Evolutionary conservation across 2,797 vertebrate species (phyloP).

Genomic region (Mormyrops boulengeri): DNA sequence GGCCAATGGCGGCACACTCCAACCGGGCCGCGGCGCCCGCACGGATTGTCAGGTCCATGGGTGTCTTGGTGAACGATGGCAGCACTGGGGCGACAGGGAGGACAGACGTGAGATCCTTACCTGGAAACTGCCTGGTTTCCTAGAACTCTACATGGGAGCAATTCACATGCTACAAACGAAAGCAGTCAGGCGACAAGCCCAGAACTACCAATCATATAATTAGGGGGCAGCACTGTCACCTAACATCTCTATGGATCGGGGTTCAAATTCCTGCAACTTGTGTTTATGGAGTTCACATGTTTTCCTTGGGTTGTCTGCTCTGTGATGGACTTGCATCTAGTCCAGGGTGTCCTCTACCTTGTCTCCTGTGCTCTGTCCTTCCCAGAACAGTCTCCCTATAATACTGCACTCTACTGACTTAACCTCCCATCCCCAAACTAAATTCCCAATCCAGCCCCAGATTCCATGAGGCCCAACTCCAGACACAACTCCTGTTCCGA

Average conservation of each 20-base stretch:
- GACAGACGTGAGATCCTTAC: background rate
- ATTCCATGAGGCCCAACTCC: background rate
- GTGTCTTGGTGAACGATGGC: conserved; percentile 91
- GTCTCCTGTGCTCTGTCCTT: background rate
- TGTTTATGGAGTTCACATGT: background rate
- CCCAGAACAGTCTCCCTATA: background rate
- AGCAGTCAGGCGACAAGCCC: background rate
- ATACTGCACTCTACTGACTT: background rate
- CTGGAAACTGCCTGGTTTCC: background rate
- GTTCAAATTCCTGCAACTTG: background rate
- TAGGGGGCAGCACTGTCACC: background rate
- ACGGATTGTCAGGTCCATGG: conserved; percentile 88
- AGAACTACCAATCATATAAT: background rate
- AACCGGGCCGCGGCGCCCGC: conserved; percentile 82
- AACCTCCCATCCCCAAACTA: background rate
- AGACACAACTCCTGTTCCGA: background rate
- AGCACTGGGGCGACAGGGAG: conserved; percentile 64
- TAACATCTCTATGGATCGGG: background rate
- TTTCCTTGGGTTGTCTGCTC: background rate
- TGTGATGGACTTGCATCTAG: background rate
- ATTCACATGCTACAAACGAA: background rate
- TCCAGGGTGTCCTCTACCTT: background rate
- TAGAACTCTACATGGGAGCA: background rate
- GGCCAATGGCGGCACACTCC: conserved; percentile 84
- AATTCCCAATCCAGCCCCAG: background rate